Evolutionary conservation across 2,797 vertebrate genomes (phyloP).

Genomic region (Microhierax caerulescens): DNA sequence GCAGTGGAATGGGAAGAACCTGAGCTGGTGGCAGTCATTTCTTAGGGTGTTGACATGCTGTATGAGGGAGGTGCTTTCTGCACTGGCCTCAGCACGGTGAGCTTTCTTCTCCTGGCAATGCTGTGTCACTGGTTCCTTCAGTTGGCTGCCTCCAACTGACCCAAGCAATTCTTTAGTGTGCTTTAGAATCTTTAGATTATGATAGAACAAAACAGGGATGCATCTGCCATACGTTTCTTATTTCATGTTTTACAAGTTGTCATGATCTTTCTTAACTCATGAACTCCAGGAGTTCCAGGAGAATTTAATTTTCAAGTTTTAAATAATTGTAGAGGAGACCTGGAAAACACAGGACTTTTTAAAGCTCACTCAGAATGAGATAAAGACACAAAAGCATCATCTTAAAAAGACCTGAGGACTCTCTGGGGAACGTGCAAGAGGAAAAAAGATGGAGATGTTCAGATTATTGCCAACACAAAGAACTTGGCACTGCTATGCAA

Average conservation of each 20-base stretch:
- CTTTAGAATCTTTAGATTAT: too few species aligned
- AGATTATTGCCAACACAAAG: background rate
- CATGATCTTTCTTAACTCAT: background rate
- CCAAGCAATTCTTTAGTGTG: background rate
- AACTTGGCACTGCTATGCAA: accelerated
- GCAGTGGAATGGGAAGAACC: background rate
- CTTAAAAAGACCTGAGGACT: background rate
- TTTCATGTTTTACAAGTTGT: background rate
- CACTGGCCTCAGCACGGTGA: accelerated
- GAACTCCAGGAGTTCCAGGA: background rate
- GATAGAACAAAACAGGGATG: background rate
- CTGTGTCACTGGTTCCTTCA: background rate
- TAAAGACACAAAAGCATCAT: background rate
- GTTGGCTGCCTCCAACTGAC: background rate
- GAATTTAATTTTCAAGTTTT: background rate
- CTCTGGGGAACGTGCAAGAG: background rate
- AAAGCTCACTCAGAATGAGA: background rate
- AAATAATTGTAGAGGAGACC: background rate
- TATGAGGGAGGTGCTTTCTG: background rate
- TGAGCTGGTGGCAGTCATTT: background rate
- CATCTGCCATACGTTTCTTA: background rate
- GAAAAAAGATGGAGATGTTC: background rate
- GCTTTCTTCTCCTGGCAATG: background rate
- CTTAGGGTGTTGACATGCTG: background rate
- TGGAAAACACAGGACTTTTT: background rate